Conservation (phyloP, 2,888 invertebrate genomes). For the Perithous albicinctus region DNA sequence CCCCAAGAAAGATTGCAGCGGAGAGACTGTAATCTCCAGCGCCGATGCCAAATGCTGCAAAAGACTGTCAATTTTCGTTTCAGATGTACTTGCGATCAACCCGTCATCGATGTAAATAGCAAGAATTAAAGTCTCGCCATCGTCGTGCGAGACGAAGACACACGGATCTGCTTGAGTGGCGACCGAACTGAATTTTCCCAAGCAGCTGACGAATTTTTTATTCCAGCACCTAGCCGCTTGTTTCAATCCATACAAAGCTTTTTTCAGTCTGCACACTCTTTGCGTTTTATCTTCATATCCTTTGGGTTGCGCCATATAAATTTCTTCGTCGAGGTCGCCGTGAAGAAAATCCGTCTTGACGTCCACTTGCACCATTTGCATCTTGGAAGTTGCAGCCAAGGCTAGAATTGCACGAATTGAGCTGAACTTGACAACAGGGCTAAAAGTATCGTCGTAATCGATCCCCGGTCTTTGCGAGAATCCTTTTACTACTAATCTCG, state of each 20-base stretch:
- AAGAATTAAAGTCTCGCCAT: constrained; percentile 28
- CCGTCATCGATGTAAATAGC: constrained; percentile 53
- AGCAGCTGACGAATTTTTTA: constrained; percentile 57
- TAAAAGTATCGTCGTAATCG: constrained; percentile 75
- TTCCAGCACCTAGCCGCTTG: constrained; percentile 75
- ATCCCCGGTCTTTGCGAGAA: constrained; percentile 68
- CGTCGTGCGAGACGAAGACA: constrained; percentile 59
- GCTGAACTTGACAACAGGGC: constrained; percentile 71
- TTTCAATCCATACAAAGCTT: constrained; percentile 74
- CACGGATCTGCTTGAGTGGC: constrained; percentile 69
- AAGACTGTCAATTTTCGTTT: constrained; percentile 6
- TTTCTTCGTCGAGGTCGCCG: constrained; percentile 68
- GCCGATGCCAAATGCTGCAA: constrained; percentile 16
- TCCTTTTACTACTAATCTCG: constrained; percentile 40
- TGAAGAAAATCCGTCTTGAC: constrained; percentile 71
- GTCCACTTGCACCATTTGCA: constrained; percentile 72
- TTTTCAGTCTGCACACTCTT: constrained; percentile 70
- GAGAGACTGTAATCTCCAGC: constrained; percentile 26
- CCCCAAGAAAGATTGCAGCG: constrained; percentile 32
- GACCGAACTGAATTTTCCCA: constrained; percentile 65
- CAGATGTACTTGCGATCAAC: constrained; percentile 6
- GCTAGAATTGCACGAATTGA: constrained; percentile 70
- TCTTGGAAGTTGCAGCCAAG: constrained; percentile 67
- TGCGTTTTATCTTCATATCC: constrained; percentile 69
- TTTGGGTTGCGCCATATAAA: constrained; percentile 74